A percentile compares a stretch with the other conserved stretches of the same genome.
phyloP scores from a whole-genome alignment of 1,140 invertebrate species.

The Rhagoletis zephyria region DNA sequence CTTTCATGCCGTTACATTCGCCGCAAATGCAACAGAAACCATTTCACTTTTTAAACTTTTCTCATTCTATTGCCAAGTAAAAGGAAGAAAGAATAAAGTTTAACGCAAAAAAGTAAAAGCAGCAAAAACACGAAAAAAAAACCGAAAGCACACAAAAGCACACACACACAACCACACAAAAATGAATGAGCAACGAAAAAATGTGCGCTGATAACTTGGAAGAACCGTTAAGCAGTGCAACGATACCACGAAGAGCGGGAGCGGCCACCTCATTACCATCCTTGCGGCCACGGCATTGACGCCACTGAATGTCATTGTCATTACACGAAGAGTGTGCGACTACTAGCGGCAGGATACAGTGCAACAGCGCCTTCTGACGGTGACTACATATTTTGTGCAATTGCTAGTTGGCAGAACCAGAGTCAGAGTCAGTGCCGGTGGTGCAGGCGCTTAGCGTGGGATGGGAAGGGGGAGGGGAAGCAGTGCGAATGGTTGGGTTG shows the following conservation, averaged over 20 bases:
- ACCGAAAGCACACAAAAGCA: neutral
- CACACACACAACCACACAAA: neutral
- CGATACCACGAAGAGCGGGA: constrained; percentile 14
- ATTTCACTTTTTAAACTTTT: constrained; percentile 49
- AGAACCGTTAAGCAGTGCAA: neutral
- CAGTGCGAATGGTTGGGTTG: neutral
- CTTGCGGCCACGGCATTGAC: constrained; percentile 37
- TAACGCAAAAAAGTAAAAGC: constrained; percentile 25
- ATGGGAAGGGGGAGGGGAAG: neutral
- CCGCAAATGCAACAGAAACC: constrained; percentile 42
- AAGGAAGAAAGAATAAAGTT: constrained; percentile 13
- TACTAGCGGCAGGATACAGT: neutral
- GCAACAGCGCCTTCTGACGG: neutral
- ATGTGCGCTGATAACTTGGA: neutral
- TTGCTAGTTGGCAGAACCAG: neutral
- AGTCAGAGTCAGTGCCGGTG: neutral
- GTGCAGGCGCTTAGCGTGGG: neutral
- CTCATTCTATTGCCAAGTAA: constrained; percentile 42
- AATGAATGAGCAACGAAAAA: neutral
- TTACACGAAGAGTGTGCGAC: neutral
- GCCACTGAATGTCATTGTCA: constrained; percentile 49
- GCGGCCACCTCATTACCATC: constrained; percentile 38
- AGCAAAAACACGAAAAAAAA: neutral
- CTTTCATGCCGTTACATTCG: constrained; percentile 49
- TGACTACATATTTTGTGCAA: neutral